Percentiles rank a stretch among this genome's conserved stretches.
Conservation (phyloP, 2,113 vertebrate genomes). For the Phalacrocorax pelagicus region DNA sequence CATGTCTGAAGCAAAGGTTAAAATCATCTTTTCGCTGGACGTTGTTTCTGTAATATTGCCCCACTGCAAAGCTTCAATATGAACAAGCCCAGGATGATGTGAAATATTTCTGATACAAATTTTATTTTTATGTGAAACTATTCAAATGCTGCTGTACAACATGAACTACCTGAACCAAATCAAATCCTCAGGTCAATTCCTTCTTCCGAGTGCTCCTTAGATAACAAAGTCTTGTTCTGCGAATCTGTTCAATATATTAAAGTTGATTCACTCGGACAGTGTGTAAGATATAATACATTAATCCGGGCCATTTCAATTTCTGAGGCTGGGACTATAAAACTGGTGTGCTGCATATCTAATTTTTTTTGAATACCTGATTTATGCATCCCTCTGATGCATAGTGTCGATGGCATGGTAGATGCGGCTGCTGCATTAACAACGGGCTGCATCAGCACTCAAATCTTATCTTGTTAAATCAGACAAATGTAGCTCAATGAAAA, state of each 20-base stretch:
- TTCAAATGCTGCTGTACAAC: slow-evolving; percentile 83
- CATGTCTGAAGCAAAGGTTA: slow-evolving; percentile 77
- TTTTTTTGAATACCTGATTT: slow-evolving; percentile 94
- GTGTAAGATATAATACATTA: slow-evolving; percentile 92
- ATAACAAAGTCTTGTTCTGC: slow-evolving; percentile 91
- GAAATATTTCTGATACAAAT: slow-evolving; percentile 87
- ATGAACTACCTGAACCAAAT: slow-evolving; percentile 91
- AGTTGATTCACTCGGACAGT: slow-evolving; percentile 91
- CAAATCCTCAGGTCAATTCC: slow-evolving; percentile 90
- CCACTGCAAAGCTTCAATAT: slow-evolving; percentile 60
- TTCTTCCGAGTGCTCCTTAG: slow-evolving; percentile 87
- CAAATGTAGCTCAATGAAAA: slow-evolving; percentile 92
- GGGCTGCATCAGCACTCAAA: slow-evolving; percentile 94
- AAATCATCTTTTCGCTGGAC: slow-evolving; percentile 71
- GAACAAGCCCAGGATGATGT: slow-evolving; percentile 71
- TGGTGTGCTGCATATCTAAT: slow-evolving; percentile 94
- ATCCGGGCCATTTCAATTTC: slow-evolving; percentile 92
- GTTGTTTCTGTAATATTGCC: slow-evolving; percentile 73
- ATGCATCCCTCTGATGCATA: slow-evolving; percentile 83
- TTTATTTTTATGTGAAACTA: slow-evolving; percentile 90
- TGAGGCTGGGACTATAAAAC: slow-evolving; percentile 91
- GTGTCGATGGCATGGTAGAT: slow-evolving; percentile 85
- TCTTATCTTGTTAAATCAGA: slow-evolving; percentile 99
- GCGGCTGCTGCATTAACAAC: slow-evolving; percentile 89
- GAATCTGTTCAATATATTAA: slow-evolving; percentile 93